phyloP scores from a whole-genome alignment of 2,113 vertebrate species.

The Tragelaphus scriptus region DNA sequence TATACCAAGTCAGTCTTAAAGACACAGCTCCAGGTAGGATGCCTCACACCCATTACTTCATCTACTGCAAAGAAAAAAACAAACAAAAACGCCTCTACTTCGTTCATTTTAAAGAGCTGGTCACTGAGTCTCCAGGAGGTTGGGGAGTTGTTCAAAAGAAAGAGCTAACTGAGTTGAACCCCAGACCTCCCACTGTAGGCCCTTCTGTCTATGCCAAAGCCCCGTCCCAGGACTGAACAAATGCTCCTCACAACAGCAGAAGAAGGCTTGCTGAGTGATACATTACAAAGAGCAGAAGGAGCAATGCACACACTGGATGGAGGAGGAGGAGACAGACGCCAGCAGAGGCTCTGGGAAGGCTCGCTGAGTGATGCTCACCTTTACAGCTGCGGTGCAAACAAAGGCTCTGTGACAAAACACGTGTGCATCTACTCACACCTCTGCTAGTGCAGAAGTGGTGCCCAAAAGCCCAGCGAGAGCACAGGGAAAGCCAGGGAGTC shows the following conservation, averaged over 20 bases:
- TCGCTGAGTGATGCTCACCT: background rate
- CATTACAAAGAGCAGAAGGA: accelerated
- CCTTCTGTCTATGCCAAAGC: background rate
- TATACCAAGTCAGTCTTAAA: background rate
- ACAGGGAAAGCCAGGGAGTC: accelerated
- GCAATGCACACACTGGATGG: accelerated
- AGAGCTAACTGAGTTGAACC: background rate
- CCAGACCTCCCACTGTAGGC: background rate
- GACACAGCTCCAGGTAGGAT: background rate
- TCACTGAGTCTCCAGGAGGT: background rate
- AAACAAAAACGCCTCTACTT: background rate
- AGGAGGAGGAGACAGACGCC: too few species aligned
- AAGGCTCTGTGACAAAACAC: background rate
- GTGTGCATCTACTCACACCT: accelerated
- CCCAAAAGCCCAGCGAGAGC: accelerated
- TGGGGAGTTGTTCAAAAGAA: background rate
- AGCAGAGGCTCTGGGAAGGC: background rate
- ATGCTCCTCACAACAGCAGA: too few species aligned
- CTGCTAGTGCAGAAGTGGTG: background rate
- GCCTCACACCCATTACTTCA: too few species aligned
- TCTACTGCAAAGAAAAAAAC: too few species aligned
- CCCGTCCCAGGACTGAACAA: background rate
- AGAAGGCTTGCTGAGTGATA: accelerated
- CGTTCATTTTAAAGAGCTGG: background rate
- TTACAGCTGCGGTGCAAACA: background rate